Percentiles rank a stretch among this genome's conserved stretches.
phyloP scores from a whole-genome alignment of 1,140 invertebrate genomes.

The Galleria mellonella region DNA sequence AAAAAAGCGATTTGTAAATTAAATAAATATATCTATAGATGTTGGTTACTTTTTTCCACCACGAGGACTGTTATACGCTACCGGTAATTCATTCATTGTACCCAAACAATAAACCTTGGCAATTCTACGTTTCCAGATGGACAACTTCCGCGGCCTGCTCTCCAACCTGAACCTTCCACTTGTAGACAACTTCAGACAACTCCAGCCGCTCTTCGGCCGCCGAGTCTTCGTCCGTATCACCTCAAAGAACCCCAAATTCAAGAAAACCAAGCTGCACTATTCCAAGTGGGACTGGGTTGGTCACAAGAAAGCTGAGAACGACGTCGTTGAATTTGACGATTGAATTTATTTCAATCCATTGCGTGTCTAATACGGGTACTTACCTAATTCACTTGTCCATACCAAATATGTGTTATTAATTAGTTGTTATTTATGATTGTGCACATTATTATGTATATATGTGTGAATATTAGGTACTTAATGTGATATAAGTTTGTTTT shows the following conservation, averaged over 20 bases:
- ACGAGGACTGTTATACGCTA: too few relatives aligned
- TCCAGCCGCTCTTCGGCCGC: conserved; percentile 79
- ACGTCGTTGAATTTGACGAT: conserved; percentile 62
- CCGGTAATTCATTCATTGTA: too few relatives aligned
- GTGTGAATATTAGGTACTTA: conserved; percentile 36
- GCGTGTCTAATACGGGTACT: conserved; percentile 40
- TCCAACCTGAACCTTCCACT: conserved; percentile 75
- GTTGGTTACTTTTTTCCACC: too few relatives aligned
- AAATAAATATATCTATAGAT: too few relatives aligned
- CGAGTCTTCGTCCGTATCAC: conserved; percentile 77
- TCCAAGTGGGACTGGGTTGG: conserved; percentile 78
- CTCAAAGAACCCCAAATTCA: conserved; percentile 74
- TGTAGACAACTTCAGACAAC: conserved; percentile 76
- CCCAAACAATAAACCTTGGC: too few relatives aligned
- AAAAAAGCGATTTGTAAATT: too few relatives aligned
- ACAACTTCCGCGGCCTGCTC: conserved; percentile 77
- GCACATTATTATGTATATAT: conserved; percentile 41
- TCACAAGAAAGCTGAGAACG: conserved; percentile 62
- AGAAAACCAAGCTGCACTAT: conserved; percentile 75
- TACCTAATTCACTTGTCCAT: conserved; percentile 22
- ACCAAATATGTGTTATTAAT: conserved; percentile 39
- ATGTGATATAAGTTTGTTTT: conserved; percentile 38
- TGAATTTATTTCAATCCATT: conserved; percentile 30
- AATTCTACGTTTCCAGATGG: conserved; percentile 73
- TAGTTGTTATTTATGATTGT: conserved; percentile 28